Conservation (phyloP, 2,888 invertebrate species). For the Pseudococcus viburni region DNA sequence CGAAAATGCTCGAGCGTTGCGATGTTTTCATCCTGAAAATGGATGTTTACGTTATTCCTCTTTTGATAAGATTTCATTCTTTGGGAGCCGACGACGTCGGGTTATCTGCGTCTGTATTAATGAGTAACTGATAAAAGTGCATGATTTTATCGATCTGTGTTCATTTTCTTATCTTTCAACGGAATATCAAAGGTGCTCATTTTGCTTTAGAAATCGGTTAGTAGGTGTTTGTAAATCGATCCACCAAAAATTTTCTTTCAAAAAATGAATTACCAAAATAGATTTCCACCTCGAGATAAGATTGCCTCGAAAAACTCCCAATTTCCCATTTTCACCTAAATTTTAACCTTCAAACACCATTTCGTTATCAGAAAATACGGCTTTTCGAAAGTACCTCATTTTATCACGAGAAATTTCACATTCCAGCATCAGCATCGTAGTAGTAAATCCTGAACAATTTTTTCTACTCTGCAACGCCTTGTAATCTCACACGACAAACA, state of each 20-base stretch:
- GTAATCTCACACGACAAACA: conserved; percentile 16
- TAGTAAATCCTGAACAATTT: conserved; percentile 10
- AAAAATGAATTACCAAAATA: too few relatives aligned
- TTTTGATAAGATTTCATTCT: conserved; percentile 16
- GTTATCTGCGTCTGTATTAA: not conserved
- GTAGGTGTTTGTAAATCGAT: too few relatives aligned
- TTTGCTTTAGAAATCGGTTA: not conserved
- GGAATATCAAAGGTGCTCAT: not conserved
- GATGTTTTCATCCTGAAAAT: not conserved
- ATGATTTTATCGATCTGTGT: not conserved
- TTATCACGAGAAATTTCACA: not conserved
- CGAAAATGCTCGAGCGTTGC: not conserved
- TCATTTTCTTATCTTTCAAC: not conserved
- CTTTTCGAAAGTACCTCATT: not conserved
- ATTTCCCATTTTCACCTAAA: too few relatives aligned
- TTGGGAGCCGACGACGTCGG: not conserved
- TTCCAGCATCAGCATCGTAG: not conserved
- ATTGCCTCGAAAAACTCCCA: too few relatives aligned
- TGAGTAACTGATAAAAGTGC: not conserved
- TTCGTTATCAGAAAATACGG: not conserved
- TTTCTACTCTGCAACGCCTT: not conserved
- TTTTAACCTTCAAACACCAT: not conserved
- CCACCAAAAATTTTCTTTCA: too few relatives aligned
- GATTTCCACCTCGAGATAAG: too few relatives aligned
- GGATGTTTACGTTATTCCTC: not conserved